These are phyloP conservation scores for Morpho achilles DNA, from an alignment of 2,888 invertebrate species.

Conservation along the genomic window DNA sequence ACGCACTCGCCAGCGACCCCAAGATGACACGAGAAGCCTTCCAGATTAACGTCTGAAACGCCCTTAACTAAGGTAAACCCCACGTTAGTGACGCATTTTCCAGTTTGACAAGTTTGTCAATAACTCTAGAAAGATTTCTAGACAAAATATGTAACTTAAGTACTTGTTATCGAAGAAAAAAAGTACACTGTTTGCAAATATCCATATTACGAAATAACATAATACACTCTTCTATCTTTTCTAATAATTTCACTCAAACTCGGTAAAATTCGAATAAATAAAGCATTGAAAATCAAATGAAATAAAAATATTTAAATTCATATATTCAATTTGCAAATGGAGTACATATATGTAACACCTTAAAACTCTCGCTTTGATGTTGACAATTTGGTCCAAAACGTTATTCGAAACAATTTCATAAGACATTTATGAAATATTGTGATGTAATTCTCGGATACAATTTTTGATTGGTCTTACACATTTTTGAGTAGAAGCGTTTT, in stretches of 20 bases:
- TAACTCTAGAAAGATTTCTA: background rate
- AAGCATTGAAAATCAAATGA: too few relatives aligned
- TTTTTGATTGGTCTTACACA: constrained; percentile 3
- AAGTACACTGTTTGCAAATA: too few relatives aligned
- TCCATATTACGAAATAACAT: too few relatives aligned
- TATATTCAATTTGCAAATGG: too few relatives aligned
- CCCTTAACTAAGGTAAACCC: constrained; percentile 5
- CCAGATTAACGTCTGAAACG: constrained; percentile 85
- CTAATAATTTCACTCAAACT: too few relatives aligned
- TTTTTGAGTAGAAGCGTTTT: constrained; percentile 3
- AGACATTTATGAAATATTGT: constrained; percentile 1
- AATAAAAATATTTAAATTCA: too few relatives aligned
- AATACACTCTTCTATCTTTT: too few relatives aligned
- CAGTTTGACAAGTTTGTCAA: background rate
- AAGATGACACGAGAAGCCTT: constrained; percentile 84
- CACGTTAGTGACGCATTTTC: background rate
- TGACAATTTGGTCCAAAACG: background rate
- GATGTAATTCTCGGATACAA: constrained; percentile 1
- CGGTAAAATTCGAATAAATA: too few relatives aligned
- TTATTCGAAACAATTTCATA: background rate
- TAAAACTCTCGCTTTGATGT: background rate
- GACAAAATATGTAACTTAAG: too few relatives aligned
- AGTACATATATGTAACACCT: too few relatives aligned
- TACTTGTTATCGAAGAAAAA: too few relatives aligned
- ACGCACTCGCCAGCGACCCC: constrained; percentile 48